These are phyloP conservation scores for Acanthornis magna DNA, from an alignment of 2,797 vertebrate species.

Conservation along the genomic window DNA sequence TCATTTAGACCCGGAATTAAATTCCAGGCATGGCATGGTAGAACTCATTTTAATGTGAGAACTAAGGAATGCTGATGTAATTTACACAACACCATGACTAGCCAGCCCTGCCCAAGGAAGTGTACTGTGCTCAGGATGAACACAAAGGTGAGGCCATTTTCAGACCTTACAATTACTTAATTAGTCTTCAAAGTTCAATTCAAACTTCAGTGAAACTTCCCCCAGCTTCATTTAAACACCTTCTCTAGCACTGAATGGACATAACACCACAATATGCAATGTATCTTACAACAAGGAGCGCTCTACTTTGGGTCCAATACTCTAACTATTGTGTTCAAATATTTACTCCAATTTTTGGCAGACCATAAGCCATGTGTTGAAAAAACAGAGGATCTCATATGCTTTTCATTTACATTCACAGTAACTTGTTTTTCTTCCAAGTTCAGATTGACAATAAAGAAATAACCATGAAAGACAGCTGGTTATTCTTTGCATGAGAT, in stretches of 20 bases:
- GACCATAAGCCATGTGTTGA: neutral
- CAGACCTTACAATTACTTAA: neutral
- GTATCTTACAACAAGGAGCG: rapidly evolving
- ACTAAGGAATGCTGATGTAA: neutral
- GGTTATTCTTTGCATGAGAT: neutral
- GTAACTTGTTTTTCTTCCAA: neutral
- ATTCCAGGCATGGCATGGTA: rapidly evolving
- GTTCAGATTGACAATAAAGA: neutral
- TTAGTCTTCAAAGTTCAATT: neutral
- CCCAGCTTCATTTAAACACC: neutral
- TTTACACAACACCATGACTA: neutral
- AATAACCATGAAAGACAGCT: neutral
- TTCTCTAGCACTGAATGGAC: neutral
- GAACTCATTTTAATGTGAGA: neutral
- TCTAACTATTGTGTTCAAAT: neutral
- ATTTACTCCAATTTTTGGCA: neutral
- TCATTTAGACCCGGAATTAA: neutral
- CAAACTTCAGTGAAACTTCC: neutral
- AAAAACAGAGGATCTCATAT: neutral
- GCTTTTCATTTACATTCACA: neutral
- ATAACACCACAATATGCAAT: neutral
- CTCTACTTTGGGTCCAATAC: neutral
- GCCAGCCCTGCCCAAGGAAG: neutral
- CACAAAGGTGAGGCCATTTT: neutral
- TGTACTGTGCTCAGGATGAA: neutral